Percentiles rank a stretch among this genome's conserved stretches.
Conservation (phyloP, 2,113 vertebrate genomes). For the Prochilodus magdalenae region DNA sequence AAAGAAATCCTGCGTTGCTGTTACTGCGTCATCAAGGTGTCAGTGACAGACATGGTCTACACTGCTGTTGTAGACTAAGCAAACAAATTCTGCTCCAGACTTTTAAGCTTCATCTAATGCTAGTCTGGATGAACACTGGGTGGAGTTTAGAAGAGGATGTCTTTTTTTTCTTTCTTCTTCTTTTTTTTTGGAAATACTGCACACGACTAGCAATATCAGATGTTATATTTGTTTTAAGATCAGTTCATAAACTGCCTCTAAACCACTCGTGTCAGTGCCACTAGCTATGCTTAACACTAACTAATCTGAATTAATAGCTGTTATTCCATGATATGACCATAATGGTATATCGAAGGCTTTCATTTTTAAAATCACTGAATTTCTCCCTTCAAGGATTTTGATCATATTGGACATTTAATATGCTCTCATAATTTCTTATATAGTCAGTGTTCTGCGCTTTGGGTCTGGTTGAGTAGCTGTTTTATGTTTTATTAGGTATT, state of each 20-base stretch:
- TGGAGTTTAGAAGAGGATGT: neutral
- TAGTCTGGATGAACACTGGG: neutral
- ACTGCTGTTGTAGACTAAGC: neutral
- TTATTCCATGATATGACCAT: neutral
- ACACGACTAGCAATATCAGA: conserved; percentile 29
- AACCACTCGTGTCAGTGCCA: conserved; percentile 15
- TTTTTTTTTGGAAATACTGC: neutral
- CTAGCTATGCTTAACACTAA: conserved; percentile 38
- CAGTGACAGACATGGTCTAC: neutral
- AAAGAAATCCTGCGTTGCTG: neutral
- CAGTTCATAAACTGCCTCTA: conserved; percentile 21
- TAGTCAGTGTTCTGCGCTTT: conserved; percentile 76
- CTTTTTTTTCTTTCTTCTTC: neutral
- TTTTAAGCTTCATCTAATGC: neutral
- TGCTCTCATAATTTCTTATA: conserved; percentile 71
- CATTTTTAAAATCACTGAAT: neutral
- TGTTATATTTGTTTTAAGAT: conserved; percentile 31
- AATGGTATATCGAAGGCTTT: neutral
- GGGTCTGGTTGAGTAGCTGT: conserved; percentile 68
- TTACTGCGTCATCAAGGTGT: neutral
- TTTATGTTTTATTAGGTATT: conserved; percentile 72
- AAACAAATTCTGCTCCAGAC: neutral
- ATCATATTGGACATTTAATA: conserved; percentile 42
- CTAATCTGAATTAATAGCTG: neutral
- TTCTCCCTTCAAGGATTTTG: conserved; percentile 46